phyloP scores from a whole-genome alignment of 2,113 vertebrate genomes.

The Plestiodon gilberti region DNA sequence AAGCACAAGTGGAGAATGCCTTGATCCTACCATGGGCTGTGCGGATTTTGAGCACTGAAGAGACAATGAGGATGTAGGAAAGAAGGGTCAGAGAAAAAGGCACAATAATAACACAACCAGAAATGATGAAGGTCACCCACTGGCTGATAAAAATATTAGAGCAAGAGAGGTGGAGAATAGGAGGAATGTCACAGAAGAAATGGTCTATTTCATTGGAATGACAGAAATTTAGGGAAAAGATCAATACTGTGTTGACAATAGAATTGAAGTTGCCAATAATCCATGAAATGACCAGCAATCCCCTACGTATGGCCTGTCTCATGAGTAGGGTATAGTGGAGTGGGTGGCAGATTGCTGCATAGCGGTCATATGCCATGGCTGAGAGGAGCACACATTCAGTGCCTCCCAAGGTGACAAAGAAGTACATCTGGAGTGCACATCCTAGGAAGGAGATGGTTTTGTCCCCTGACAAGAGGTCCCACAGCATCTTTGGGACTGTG shows the following conservation, averaged over 20 bases:
- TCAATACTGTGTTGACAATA: neutral
- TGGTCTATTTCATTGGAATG: constrained; percentile 17
- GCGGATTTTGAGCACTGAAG: too few species aligned
- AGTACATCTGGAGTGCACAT: constrained; percentile 31
- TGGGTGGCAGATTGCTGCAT: neutral
- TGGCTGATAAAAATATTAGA: neutral
- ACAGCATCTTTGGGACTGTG: constrained; percentile 29
- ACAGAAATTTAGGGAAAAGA: neutral
- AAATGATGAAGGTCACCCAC: neutral
- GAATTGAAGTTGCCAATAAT: neutral
- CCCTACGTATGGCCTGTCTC: neutral
- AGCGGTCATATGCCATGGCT: neutral
- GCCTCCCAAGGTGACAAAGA: neutral
- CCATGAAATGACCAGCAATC: neutral
- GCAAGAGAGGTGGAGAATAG: neutral
- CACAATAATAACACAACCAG: neutral
- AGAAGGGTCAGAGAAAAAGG: constrained; percentile 17
- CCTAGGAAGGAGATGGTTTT: constrained; percentile 31
- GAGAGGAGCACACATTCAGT: neutral
- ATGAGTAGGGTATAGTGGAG: neutral
- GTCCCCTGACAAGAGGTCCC: constrained; percentile 18
- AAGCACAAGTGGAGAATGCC: too few species aligned
- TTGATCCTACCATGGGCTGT: too few species aligned
- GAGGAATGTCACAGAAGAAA: constrained; percentile 53
- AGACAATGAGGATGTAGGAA: constrained; percentile 17